Percentiles rank a stretch among this genome's conserved stretches.
Conservation (phyloP, 2,113 vertebrate species). For the human region DNA sequence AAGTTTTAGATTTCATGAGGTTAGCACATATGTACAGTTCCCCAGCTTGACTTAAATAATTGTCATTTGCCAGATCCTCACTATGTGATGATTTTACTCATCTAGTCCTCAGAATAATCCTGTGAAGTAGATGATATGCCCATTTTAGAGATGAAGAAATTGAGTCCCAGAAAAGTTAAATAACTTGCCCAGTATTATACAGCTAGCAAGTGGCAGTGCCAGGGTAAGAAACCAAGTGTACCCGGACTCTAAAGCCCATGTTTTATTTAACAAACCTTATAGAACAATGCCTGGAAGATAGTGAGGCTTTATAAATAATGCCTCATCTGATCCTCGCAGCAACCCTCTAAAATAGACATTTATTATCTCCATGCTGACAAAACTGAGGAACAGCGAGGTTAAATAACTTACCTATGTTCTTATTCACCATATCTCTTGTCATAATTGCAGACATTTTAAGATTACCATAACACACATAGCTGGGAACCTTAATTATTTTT, state of each 20-base stretch:
- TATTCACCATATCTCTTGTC: neutral
- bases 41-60: constrained; percentile 2
- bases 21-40: neutral
- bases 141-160: constrained; percentile 17
- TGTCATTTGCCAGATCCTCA: constrained; percentile 2
- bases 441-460: constrained; percentile 27
- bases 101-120: neutral
- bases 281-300: neutral
- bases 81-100: constrained; percentile 34
- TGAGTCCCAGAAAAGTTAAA: neutral
- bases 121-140: neutral
- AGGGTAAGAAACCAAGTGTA: neutral
- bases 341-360: neutral
- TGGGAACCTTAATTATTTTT: neutral
- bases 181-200: neutral
- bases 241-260: neutral
- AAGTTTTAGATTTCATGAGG: constrained; percentile 16
- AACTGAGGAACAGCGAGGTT: constrained; percentile 10
- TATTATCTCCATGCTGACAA: neutral
- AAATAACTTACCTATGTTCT: neutral
- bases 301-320: neutral
- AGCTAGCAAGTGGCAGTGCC: constrained; percentile 10
- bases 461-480: neutral
- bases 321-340: neutral
- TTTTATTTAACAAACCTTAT: neutral